These are phyloP conservation scores for Charina bottae DNA, from an alignment of 2,113 vertebrate species.

Conservation along the genomic window DNA sequence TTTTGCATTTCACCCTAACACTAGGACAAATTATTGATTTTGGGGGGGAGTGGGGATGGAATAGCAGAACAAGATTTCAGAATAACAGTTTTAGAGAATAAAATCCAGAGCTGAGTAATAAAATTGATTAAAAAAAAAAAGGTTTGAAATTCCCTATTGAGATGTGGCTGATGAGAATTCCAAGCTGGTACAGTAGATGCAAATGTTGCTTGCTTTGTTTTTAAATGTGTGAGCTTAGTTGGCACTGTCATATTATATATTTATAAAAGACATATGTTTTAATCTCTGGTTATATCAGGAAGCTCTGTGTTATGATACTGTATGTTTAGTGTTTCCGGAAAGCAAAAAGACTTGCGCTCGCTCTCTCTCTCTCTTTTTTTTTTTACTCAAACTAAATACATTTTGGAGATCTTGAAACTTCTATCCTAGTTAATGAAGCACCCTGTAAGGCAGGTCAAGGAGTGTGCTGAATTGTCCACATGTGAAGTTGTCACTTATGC, in stretches of 20 bases:
- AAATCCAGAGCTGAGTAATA: conserved; percentile 29
- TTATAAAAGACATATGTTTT: background rate
- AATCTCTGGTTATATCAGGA: conserved; percentile 35
- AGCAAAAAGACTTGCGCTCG: conserved; percentile 28
- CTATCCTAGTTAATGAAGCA: conserved; percentile 35
- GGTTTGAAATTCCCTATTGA: conserved; percentile 42
- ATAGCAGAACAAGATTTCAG: background rate
- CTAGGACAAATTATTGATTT: conserved; percentile 46
- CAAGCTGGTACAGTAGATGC: conserved; percentile 27
- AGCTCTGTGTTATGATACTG: conserved; percentile 30
- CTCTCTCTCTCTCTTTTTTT: background rate
- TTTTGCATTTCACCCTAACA: conserved; percentile 49
- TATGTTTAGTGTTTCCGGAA: conserved; percentile 58
- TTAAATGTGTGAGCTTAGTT: conserved; percentile 44
- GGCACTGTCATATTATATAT: conserved; percentile 25
- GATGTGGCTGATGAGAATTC: conserved; percentile 35
- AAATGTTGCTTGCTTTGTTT: conserved; percentile 53
- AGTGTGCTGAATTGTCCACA: conserved; percentile 58
- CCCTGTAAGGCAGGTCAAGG: conserved; percentile 50
- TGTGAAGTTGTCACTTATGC: conserved; percentile 64
- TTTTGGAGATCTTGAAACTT: conserved; percentile 47
- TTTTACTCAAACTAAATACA: conserved; percentile 51
- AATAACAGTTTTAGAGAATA: conserved; percentile 11
- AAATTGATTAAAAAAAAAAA: fast-evolving
- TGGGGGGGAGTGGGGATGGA: background rate